Evolutionary conservation across 2,113 vertebrate species (phyloP).

Genomic region (Aspiorhynchus laticeps): DNA sequence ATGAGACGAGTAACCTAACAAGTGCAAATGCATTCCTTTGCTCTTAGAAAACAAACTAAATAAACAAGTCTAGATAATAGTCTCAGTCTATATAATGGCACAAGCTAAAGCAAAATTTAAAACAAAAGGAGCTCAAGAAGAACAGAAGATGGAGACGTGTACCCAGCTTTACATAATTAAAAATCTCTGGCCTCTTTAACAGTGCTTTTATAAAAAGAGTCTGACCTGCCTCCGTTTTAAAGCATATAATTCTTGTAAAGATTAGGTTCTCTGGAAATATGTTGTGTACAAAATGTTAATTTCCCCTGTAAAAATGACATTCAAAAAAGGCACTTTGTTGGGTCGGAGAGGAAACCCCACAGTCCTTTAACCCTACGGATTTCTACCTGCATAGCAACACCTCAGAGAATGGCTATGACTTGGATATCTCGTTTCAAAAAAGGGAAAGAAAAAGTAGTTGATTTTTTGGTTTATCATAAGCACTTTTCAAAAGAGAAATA

Average conservation of each 20-base stretch:
- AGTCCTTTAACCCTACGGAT: constrained; percentile 81
- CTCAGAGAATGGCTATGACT: constrained; percentile 67
- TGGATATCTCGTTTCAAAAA: constrained; percentile 43
- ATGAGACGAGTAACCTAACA: constrained; percentile 36
- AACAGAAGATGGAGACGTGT: constrained; percentile 68
- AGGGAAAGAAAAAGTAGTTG: neutral
- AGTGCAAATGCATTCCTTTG: constrained; percentile 66
- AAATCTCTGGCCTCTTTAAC: constrained; percentile 71
- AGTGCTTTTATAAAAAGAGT: constrained; percentile 81
- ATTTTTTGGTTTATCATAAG: constrained; percentile 75
- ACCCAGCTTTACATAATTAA: constrained; percentile 65
- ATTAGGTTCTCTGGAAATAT: constrained; percentile 89
- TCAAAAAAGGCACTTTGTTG: constrained; percentile 99
- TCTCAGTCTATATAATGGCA: constrained; percentile 73
- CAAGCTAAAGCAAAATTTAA: constrained; percentile 59
- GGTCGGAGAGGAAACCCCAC: constrained; percentile 84
- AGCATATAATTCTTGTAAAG: constrained; percentile 89
- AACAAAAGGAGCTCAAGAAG: constrained; percentile 45
- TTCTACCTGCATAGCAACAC: constrained; percentile 86
- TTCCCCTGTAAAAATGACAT: constrained; percentile 90
- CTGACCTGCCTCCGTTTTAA: constrained; percentile 79
- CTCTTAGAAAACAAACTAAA: constrained; percentile 60
- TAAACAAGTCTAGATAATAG: constrained; percentile 64
- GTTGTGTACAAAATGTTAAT: constrained; percentile 89
- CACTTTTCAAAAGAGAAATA: constrained; percentile 65